Conservation (phyloP, 2,888 invertebrate species). For the Xylota sylvarum region DNA sequence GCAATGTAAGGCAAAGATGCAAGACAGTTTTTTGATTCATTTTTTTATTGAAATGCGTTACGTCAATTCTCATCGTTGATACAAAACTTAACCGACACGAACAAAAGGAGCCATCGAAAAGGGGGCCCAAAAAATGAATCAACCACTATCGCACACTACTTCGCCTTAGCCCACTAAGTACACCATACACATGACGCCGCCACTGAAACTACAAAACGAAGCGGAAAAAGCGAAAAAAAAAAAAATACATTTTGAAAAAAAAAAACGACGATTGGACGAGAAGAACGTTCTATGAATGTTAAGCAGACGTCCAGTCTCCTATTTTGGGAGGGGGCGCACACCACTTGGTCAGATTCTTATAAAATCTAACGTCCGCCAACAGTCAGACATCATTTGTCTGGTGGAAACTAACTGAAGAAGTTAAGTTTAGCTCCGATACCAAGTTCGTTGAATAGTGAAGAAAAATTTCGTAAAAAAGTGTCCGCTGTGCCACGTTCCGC, state of each 20-base stretch:
- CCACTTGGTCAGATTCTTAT: slow-evolving; percentile 80
- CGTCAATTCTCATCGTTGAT: slow-evolving; percentile 43
- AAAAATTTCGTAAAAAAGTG: slow-evolving; percentile 21
- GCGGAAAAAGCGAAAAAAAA: slow-evolving; percentile 20
- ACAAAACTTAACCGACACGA: not conserved
- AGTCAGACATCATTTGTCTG: slow-evolving; percentile 84
- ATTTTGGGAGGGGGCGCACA: slow-evolving; percentile 70
- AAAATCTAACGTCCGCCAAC: slow-evolving; percentile 84
- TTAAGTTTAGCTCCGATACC: slow-evolving; percentile 84
- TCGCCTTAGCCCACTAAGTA: slow-evolving; percentile 14
- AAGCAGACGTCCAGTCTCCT: slow-evolving; percentile 75
- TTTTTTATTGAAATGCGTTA: slow-evolving; percentile 43
- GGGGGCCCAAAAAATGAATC: slow-evolving; percentile 20
- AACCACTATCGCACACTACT: slow-evolving; percentile 8
- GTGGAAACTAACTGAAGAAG: slow-evolving; percentile 84
- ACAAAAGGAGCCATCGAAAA: not conserved
- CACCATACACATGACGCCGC: slow-evolving; percentile 2
- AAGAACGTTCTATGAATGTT: slow-evolving; percentile 78
- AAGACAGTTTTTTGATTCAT: slow-evolving; percentile 1
- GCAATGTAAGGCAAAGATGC: slow-evolving; percentile 26
- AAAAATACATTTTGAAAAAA: slow-evolving; percentile 41
- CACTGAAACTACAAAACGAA: slow-evolving; percentile 15
- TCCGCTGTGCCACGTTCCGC: slow-evolving; percentile 32
- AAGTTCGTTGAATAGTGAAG: slow-evolving; percentile 75
- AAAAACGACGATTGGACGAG: slow-evolving; percentile 51